A percentile compares a stretch with the other conserved stretches of the same genome.
Conservation (phyloP, 2,113 vertebrate species). For the Callospermophilus lateralis region DNA sequence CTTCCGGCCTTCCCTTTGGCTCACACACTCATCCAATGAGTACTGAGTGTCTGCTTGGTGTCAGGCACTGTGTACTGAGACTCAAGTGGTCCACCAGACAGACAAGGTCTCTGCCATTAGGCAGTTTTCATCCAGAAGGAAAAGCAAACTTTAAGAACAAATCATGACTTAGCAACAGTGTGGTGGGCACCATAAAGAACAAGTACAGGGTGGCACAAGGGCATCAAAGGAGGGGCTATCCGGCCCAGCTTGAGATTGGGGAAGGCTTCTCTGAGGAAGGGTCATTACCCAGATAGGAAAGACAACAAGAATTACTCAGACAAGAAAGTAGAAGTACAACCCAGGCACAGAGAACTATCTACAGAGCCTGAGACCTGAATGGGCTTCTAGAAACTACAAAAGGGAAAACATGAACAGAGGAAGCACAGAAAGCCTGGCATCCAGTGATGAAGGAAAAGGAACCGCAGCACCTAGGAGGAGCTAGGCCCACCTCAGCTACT, state of each 20-base stretch:
- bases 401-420: not conserved
- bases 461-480: too few relatives aligned
- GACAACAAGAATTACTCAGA: not conserved
- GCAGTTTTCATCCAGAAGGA: not conserved
- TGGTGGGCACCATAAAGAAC: not conserved
- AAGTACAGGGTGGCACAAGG: not conserved
- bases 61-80: not conserved
- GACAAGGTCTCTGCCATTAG: not conserved
- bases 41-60: too few relatives aligned
- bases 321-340: not conserved
- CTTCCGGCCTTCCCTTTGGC: not conserved
- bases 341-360: not conserved
- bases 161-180: not conserved
- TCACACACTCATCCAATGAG: not conserved
- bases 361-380: not conserved
- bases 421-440: not conserved
- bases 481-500: not conserved
- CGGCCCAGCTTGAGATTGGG: not conserved
- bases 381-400: conserved; percentile 13
- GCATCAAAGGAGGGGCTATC: not conserved
- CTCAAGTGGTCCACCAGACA: not conserved
- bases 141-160: not conserved
- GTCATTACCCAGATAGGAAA: not conserved
- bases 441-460: not conserved
- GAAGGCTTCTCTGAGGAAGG: not conserved